Evolutionary conservation across 2,113 vertebrate genomes (phyloP).

Genomic region (Oenanthe oenanthe): DNA sequence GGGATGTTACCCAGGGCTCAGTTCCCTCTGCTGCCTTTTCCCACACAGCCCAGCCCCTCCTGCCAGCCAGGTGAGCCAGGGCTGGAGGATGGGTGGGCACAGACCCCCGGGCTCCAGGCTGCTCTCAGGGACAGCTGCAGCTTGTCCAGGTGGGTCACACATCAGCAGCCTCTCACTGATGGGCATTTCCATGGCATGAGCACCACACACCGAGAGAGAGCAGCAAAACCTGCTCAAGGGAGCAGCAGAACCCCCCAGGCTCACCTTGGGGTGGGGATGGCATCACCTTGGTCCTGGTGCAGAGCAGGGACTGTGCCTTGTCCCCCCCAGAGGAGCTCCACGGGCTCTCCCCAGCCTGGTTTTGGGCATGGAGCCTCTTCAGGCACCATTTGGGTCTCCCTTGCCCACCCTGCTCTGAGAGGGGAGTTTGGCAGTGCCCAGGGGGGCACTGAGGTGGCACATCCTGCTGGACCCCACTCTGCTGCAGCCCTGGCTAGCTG

Average conservation of each 20-base stretch:
- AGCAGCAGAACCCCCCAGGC: neutral
- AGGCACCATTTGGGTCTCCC: rapidly evolving
- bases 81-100: rapidly evolving
- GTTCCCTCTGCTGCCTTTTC: neutral
- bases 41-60: rapidly evolving
- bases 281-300: rapidly evolving
- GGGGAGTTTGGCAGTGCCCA: neutral
- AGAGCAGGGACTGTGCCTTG: too few species aligned
- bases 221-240: neutral
- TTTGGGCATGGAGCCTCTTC: neutral
- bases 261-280: rapidly evolving
- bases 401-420: rapidly evolving
- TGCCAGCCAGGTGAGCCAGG: neutral
- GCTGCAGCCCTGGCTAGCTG: rapidly evolving
- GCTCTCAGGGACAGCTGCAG: neutral
- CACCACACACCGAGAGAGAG: rapidly evolving
- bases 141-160: too few species aligned
- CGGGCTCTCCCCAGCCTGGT: rapidly evolving
- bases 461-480: rapidly evolving
- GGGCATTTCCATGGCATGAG: rapidly evolving
- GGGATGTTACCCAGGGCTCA: neutral
- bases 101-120: neutral
- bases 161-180: rapidly evolving
- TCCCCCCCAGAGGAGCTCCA: neutral
- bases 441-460: rapidly evolving